Percentiles rank a stretch among this genome's conserved stretches.
These are phyloP conservation scores for Numida meleagris DNA, from an alignment of 2,113 vertebrate genomes.

Conservation along the genomic window DNA sequence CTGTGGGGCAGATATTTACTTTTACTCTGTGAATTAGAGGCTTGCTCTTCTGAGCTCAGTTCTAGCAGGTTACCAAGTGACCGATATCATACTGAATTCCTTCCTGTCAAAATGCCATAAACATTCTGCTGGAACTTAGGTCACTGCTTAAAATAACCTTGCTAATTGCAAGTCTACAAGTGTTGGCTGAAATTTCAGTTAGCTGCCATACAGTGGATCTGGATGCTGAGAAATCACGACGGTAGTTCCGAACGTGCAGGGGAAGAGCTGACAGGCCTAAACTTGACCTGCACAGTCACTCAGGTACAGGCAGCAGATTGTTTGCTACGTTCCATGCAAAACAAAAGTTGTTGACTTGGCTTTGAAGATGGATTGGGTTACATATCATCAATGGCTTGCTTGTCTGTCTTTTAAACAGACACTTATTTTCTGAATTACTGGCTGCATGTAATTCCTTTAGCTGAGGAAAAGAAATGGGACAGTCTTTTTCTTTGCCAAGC, in stretches of 20 bases:
- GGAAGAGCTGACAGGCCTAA: constrained; percentile 47
- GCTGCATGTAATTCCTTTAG: constrained; percentile 17
- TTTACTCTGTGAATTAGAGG: neutral
- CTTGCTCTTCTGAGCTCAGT: neutral
- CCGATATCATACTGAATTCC: constrained; percentile 61
- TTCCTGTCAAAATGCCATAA: constrained; percentile 71
- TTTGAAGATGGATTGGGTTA: constrained; percentile 55
- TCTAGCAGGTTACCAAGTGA: constrained; percentile 72
- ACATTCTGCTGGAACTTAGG: constrained; percentile 82
- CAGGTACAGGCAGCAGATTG: constrained; percentile 32
- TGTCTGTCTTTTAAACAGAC: constrained; percentile 33
- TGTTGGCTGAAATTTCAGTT: constrained; percentile 79
- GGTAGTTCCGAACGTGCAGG: constrained; percentile 45
- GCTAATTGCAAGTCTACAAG: constrained; percentile 79
- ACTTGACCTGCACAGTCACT: constrained; percentile 46
- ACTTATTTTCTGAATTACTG: constrained; percentile 36
- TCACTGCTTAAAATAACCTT: constrained; percentile 86
- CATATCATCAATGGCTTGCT: constrained; percentile 24
- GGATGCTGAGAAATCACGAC: constrained; percentile 65
- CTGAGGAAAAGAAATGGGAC: constrained; percentile 3
- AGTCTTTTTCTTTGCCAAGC: constrained; percentile 23
- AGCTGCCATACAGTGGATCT: constrained; percentile 42
- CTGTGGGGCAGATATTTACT: neutral
- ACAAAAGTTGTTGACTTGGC: constrained; percentile 38
- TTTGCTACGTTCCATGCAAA: constrained; percentile 19